These are phyloP conservation scores for Bubo bubo DNA, from an alignment of 2,113 vertebrate genomes.

Conservation along the genomic window DNA sequence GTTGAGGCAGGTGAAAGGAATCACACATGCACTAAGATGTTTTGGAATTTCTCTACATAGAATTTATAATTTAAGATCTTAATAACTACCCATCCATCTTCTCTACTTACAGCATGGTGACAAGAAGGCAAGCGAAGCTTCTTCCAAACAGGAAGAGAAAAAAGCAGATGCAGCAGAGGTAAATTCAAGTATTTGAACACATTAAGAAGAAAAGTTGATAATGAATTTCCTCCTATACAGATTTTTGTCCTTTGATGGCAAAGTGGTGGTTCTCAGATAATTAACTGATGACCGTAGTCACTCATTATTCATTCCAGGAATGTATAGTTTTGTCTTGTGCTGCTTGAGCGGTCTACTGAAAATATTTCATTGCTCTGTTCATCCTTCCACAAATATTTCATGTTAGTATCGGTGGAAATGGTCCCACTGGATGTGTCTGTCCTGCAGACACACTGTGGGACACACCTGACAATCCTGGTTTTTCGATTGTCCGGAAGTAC, in stretches of 20 bases:
- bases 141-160: slow-evolving; percentile 59
- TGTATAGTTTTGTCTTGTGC: neutral
- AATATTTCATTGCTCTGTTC: neutral
- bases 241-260: neutral
- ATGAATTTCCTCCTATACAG: neutral
- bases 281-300: neutral
- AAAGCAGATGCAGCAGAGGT: slow-evolving; percentile 60
- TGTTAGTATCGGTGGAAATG: fast-evolving
- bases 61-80: neutral
- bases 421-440: neutral
- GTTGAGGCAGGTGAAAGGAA: neutral
- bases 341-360: neutral
- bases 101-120: slow-evolving; percentile 54
- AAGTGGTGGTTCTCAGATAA: neutral
- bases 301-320: neutral
- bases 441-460: neutral
- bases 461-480: fast-evolving
- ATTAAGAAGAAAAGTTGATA: neutral
- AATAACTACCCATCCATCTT: neutral
- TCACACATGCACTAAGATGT: neutral
- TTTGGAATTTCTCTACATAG: neutral
- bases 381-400: neutral
- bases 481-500: fast-evolving
- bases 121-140: slow-evolving; percentile 40
- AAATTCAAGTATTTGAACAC: neutral